Conservation (phyloP, 2,113 vertebrate species). For the Puntigrus tetrazona region DNA sequence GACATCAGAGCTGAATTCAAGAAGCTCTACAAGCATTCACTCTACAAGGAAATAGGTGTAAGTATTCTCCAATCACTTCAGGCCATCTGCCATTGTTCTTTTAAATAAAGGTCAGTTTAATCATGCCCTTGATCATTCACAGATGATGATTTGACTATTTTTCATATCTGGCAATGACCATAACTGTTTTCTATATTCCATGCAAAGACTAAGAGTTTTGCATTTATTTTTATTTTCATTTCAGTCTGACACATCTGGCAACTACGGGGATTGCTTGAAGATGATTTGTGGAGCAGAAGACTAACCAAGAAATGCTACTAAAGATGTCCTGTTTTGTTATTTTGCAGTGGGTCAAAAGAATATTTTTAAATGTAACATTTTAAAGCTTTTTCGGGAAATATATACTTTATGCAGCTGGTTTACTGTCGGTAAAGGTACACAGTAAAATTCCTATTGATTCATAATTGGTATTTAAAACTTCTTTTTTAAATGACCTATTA, state of each 20-base stretch:
- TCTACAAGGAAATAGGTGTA: conserved; percentile 77
- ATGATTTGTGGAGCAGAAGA: conserved; percentile 68
- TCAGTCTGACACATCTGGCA: conserved; percentile 62
- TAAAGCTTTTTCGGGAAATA: not conserved
- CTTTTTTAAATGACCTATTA: no score
- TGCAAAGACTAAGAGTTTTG: not conserved
- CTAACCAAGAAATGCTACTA: conserved; percentile 18
- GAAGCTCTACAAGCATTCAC: conserved; percentile 71
- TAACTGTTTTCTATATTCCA: not conserved
- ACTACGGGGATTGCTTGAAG: conserved; percentile 50
- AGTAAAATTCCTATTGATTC: not conserved
- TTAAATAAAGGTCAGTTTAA: not conserved
- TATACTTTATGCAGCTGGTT: not conserved
- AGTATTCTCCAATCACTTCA: conserved; percentile 48
- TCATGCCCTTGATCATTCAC: not conserved
- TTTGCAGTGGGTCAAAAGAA: not conserved
- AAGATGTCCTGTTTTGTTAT: not conserved
- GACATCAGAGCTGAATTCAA: conserved; percentile 82
- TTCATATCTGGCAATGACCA: not conserved
- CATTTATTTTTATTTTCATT: conserved; percentile 18
- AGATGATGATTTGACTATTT: not conserved
- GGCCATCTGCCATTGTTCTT: not conserved
- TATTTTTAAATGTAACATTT: not conserved
- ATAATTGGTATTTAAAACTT: not conserved
- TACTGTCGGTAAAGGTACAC: not conserved